Evolutionary conservation across 2,888 invertebrate species (phyloP), one percentile per base, ranked within the genome.

Genomic region (Gortyna flavago): DNA sequence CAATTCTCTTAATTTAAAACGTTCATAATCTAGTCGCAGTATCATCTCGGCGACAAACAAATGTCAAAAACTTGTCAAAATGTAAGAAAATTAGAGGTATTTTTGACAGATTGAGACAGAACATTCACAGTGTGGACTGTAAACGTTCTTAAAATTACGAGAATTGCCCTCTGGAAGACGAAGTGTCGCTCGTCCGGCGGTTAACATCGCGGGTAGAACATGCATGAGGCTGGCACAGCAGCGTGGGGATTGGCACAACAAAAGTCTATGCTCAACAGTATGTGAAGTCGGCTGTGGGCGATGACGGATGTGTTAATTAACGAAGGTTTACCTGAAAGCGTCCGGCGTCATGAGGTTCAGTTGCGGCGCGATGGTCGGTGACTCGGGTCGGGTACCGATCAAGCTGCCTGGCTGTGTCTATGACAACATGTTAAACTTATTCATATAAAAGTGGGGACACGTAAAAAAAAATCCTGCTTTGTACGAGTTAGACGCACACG

Each of bases 291-390:
- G 7, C 16, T 18, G 29, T 16, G 29, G 57, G 8, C 32, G 29
- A 59, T 18, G 29, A 29, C 16, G 29, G 29, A 6, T 29, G 29
- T 18, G 32, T 59, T 59, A 18, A 59, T n/a, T 32, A 51, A 51
- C n/a, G 2, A 32, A 64, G 7, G 6, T 35, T 51, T 94, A 90
- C 97, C 97, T 87, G 97, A 99, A 99, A 32, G 98, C 98, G 91
- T 99, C 99, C 0, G 99, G 99, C 0, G 99, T 99, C 98, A 99
- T 98, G 44, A 98, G 97, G 90, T 98, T 98, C 41, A 98, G 94
- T 89, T 87, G 96, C 87, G 90, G 96, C 79, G 91, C 87, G 25
- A 89, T 51, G 2, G 93, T 72, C 4, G 96, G 96, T 0, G 96
- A 96, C 76, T 96, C 96, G 0, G 95, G 91, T 3, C 95, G 92